Evolutionary conservation across 2,888 invertebrate genomes (phyloP), one percentile per base, ranked within the genome.

Genomic region (Oligia strigilis): DNA sequence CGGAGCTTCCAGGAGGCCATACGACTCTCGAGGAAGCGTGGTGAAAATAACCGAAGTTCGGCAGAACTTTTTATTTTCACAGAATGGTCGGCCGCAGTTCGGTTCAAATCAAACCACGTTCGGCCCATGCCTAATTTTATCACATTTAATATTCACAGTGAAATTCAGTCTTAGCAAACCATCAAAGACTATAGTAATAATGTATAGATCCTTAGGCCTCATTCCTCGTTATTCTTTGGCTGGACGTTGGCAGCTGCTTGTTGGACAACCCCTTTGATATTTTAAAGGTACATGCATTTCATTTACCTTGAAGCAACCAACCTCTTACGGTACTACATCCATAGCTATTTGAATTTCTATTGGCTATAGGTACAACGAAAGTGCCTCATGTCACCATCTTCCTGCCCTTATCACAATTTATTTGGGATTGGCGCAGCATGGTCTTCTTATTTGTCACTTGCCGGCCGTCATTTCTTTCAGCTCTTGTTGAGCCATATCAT

Each of bases 121-220:
- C 29, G 29, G 46, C 29, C 64, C 13, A 60, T n/a, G 14, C 17
- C 29, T 64, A n/a, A 49, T 55, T 70, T 52, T 64, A 73, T 65
- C 17, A 29, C 6, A 62, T 67, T 77, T 69, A n/a, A 69, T 69
- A 60, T 77, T 46, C 60, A 23, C 64, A 17, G 23, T 60, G 5
- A 81, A 81, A 55, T 62, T 69, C 23, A 19, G n/a, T 43, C 5
- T 2, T 58, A 55, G n/a, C 0, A 60, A 29, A 36, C 14, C 46
- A 77, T 69, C 23, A 49, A 40, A 40, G 17, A 36, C n/a, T 40
- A 52, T 13, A 66, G 19, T n/a, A 13, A n/a, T 46, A 58, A 40
- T 3, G 17, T 52, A 9, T 36, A 19, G n/a, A 65, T 49, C 2
- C 19, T 80, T 79, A 29, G 29, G 29, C 23, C 66, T 60, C 52